Base-by-base conservation (phyloP, 2,888 invertebrate genomes). In the Drosophila cognata region DNA sequence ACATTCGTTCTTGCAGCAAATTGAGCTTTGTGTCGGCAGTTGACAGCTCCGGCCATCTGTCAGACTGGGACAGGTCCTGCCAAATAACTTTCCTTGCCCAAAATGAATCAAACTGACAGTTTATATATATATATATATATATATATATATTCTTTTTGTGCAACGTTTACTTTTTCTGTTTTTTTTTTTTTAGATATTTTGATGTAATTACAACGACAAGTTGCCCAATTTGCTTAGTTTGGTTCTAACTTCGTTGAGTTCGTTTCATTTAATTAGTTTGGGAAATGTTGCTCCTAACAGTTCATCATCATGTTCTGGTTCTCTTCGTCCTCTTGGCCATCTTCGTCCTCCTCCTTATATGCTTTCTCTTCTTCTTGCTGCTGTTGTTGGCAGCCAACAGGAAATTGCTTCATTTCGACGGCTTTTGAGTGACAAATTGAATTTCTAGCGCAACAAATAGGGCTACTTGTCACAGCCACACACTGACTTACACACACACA, bases 201-300 rank as follows among this genome's bases (percentile, higher is more conserved):
- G 87, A 84, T 84, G 87, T 84, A 84, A 84, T 87, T 86, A 87
- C 82, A 68, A 77, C 77, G 87, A 84, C 84, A 84, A 84, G 84
- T 84, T 86, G 87, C 73, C 87, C 84, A 84, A 84, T 84, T 84
- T 86, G 87, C 84, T 87, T 87, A 84, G 84, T 84, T 87, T 70
- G 71, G 82, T 25, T 58, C 63, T 63, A 71, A 77, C 57, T 66
- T 78, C 55, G 62, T 53, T 57, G 55, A 79, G 84, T 80, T 84
- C 84, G 74, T 84, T 82, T 84, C 82, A 87, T 84, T 84, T 84
- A 84, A 84, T 84, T 84, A 84, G 87, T 84, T 86, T 86, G 84
- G 56, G 79, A 77, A 84, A 82, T 79, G 82, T 84, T 84, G 71
- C 75, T 77, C 50, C 73, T 53, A 57, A 64, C 71, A 71, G 60